Percentiles rank a stretch among this genome's conserved stretches.
phyloP scores from a whole-genome alignment of 2,113 vertebrate genomes.

The Cricetomys ansorgei region DNA sequence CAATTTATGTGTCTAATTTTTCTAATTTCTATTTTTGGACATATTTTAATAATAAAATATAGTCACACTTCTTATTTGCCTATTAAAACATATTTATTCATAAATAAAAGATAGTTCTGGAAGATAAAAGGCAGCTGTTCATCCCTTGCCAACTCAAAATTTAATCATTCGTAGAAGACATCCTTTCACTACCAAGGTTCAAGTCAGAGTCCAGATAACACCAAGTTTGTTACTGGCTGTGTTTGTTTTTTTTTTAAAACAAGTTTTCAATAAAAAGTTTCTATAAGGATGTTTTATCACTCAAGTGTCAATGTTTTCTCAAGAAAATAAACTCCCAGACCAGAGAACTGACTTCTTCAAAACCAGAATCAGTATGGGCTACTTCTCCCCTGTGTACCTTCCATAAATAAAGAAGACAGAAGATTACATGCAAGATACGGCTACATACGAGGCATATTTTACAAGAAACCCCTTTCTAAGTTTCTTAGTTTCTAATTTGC shows the following conservation, averaged over 20 bases:
- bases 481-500: conserved; percentile 30
- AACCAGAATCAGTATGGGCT: not conserved
- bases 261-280: conserved; percentile 37
- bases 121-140: not conserved
- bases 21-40: not conserved
- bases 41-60: not conserved
- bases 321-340: conserved; percentile 51
- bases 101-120: conserved; percentile 44
- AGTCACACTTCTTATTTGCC: not conserved
- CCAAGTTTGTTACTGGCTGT: not conserved
- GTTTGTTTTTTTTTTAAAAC: not conserved
- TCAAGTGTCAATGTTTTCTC: not conserved
- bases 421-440: not conserved
- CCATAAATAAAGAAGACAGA: not conserved
- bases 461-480: not conserved
- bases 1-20: not conserved
- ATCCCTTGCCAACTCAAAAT: not conserved
- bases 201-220: conserved; percentile 9
- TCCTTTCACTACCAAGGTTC: not conserved
- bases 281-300: not conserved
- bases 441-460: not conserved
- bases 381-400: not conserved
- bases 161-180: not conserved
- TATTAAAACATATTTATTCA: not conserved
- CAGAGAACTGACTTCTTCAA: not conserved